Evolutionary conservation across 2,797 vertebrate species (phyloP).

Genomic region (Sebastes melanostomus): DNA sequence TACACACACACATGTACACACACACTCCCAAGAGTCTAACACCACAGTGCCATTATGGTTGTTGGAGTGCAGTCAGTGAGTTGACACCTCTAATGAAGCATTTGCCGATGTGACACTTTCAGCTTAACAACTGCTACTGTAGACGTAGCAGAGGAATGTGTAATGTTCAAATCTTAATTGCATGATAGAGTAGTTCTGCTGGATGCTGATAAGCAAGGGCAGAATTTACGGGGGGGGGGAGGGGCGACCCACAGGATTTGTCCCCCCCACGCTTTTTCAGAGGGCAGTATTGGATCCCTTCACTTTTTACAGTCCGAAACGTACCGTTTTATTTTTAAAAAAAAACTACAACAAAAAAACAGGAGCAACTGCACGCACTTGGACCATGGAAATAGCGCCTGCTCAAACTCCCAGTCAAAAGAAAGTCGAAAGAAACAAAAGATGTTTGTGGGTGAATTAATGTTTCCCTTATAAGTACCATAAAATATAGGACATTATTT

Average conservation of each 20-base stretch:
- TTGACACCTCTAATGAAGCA: constrained; percentile 69
- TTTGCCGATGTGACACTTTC: constrained; percentile 72
- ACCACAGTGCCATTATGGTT: constrained; percentile 12
- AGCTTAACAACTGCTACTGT: constrained; percentile 21
- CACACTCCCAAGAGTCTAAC: constrained; percentile 27
- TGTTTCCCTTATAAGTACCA: too few relatives aligned
- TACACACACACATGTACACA: not conserved
- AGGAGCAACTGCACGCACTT: too few relatives aligned
- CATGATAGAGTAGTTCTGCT: not conserved
- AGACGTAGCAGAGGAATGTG: constrained; percentile 34
- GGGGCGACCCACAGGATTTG: not conserved
- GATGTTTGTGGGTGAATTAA: too few relatives aligned
- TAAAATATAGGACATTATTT: too few relatives aligned
- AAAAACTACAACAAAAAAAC: too few relatives aligned
- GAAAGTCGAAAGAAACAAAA: too few relatives aligned
- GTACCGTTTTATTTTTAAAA: too few relatives aligned
- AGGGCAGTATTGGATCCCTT: not conserved
- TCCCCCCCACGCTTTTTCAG: not conserved
- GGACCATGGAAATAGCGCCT: too few relatives aligned
- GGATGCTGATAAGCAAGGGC: not conserved
- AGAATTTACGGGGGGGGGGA: not conserved
- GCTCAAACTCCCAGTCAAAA: too few relatives aligned
- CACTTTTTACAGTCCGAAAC: not conserved
- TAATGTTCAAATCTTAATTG: constrained; percentile 13
- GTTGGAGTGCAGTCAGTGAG: constrained; percentile 47